Conservation (phyloP, 2,113 vertebrate species). For the Pituophis catenifer region DNA sequence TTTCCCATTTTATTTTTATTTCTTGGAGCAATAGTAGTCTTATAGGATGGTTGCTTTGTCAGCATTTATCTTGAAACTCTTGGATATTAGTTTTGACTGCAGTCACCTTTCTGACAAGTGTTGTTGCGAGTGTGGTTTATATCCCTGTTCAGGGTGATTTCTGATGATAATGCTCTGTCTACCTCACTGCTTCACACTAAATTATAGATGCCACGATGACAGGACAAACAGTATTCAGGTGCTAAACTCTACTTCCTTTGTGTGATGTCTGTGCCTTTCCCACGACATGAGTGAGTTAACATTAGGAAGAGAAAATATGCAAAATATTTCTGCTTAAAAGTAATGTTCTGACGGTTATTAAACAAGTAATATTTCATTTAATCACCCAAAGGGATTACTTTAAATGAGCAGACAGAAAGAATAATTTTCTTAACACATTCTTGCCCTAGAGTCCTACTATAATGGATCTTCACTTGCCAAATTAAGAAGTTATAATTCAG, state of each 20-base stretch:
- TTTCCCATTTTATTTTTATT: constrained; percentile 13
- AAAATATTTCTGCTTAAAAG: constrained; percentile 81
- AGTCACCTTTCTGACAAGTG: constrained; percentile 82
- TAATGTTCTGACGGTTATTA: constrained; percentile 82
- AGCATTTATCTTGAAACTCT: constrained; percentile 80
- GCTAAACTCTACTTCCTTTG: constrained; percentile 64
- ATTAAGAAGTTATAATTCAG: constrained; percentile 78
- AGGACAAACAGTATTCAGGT: constrained; percentile 71
- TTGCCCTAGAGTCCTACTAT: constrained; percentile 75
- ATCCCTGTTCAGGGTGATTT: constrained; percentile 81
- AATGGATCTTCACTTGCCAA: constrained; percentile 76
- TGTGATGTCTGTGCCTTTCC: constrained; percentile 72
- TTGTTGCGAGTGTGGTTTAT: constrained; percentile 81
- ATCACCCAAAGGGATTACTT: constrained; percentile 82
- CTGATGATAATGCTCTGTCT: constrained; percentile 82
- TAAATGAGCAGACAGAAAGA: constrained; percentile 80
- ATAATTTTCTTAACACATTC: constrained; percentile 82
- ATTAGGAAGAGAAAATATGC: constrained; percentile 67
- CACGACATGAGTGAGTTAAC: constrained; percentile 69
- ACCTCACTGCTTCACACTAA: constrained; percentile 78
- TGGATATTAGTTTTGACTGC: constrained; percentile 85
- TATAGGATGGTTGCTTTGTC: constrained; percentile 75
- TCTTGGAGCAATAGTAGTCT: constrained; percentile 71
- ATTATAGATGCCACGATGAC: constrained; percentile 78
- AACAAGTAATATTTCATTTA: constrained; percentile 86